phyloP scores from a whole-genome alignment of 2,888 invertebrate species.

The Drosophila barbarae region DNA sequence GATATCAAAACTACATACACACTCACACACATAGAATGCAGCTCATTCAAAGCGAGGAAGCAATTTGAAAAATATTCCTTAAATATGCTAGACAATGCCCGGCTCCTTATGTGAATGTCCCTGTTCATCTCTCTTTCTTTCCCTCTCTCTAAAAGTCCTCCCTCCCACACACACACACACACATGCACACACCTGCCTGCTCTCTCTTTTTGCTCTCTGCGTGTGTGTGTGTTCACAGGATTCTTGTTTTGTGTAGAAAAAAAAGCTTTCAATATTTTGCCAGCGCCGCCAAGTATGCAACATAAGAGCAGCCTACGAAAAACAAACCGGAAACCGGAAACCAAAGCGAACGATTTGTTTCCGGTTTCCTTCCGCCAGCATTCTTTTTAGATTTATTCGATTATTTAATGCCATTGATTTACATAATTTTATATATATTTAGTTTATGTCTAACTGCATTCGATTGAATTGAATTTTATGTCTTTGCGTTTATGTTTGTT shows the following conservation, averaged over 20 bases:
- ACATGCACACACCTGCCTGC: slow-evolving; percentile 18
- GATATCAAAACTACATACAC: slow-evolving; percentile 21
- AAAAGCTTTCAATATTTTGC: slow-evolving; percentile 24
- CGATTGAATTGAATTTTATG: slow-evolving; percentile 56
- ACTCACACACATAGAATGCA: slow-evolving; percentile 21
- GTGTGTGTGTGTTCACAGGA: slow-evolving; percentile 36
- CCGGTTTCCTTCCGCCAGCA: slow-evolving; percentile 49
- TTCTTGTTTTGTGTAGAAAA: slow-evolving; percentile 61
- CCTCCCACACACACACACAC: slow-evolving; percentile 19
- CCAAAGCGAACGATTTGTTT: slow-evolving; percentile 3
- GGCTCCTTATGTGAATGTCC: slow-evolving; percentile 35
- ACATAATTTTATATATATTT: slow-evolving; percentile 35
- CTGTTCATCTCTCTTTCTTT: slow-evolving; percentile 10
- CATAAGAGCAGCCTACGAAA: slow-evolving; percentile 13
- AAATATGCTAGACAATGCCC: slow-evolving; percentile 49
- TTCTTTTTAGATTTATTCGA: slow-evolving; percentile 23
- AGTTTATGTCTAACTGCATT: slow-evolving; percentile 73
- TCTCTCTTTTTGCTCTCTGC: not conserved
- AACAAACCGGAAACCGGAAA: slow-evolving; percentile 18
- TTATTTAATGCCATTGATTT: slow-evolving; percentile 40
- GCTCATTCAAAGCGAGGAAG: slow-evolving; percentile 62
- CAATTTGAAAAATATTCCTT: slow-evolving; percentile 40
- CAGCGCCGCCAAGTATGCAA: slow-evolving; percentile 38
- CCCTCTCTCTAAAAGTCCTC: not conserved
- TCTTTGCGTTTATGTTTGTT: slow-evolving; percentile 53